Evolutionary conservation across 2,888 invertebrate species (phyloP).

Genomic region (Tenthredo notha): DNA sequence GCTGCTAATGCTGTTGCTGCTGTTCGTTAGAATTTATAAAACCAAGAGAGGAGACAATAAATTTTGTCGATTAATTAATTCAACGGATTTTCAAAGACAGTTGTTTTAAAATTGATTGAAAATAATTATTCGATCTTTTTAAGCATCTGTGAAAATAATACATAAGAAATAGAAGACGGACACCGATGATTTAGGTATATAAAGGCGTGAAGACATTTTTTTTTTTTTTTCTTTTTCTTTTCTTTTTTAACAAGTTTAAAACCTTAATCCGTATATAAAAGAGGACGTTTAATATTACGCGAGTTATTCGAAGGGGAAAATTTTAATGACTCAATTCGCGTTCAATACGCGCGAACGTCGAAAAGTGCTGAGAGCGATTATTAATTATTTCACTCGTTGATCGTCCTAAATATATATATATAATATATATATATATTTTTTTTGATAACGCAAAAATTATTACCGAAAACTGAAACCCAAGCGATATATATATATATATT

Average conservation of each 20-base stretch:
- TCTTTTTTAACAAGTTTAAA: background rate
- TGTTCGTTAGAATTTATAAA: too few relatives aligned
- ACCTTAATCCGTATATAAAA: background rate
- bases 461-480: background rate
- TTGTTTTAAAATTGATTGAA: too few relatives aligned
- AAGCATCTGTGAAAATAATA: too few relatives aligned
- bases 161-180: too few relatives aligned
- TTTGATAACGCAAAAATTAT: background rate
- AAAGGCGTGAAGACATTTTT: too few relatives aligned
- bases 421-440: background rate
- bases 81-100: too few relatives aligned
- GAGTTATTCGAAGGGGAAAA: constrained; percentile 7
- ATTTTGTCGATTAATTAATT: too few relatives aligned
- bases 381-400: constrained; percentile 18
- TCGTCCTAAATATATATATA: constrained; percentile 18
- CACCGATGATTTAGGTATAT: too few relatives aligned
- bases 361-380: constrained; percentile 19
- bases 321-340: constrained; percentile 23
- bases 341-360: background rate
- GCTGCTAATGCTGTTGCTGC: too few relatives aligned
- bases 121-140: too few relatives aligned
- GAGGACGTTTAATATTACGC: background rate
- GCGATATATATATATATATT: background rate
- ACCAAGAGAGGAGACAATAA: too few relatives aligned
- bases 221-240: too few relatives aligned